Percentiles rank a stretch among this genome's conserved stretches.
Evolutionary conservation across 1,140 invertebrate species (phyloP).

Genomic region (Cherax quadricarinatus): DNA sequence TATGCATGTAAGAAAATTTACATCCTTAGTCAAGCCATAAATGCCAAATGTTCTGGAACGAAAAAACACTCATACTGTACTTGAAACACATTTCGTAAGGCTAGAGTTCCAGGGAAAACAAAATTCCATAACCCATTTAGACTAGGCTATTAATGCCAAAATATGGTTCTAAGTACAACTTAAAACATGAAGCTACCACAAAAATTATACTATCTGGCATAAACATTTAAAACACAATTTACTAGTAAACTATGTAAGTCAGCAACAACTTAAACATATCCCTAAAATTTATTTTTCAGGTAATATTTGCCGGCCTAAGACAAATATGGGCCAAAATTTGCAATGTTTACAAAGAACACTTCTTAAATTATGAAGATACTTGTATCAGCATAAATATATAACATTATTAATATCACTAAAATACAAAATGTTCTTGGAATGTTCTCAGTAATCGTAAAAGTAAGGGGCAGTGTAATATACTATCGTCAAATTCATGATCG

Average conservation of each 20-base stretch:
- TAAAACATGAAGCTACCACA: not conserved
- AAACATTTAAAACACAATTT: slow-evolving; percentile 17
- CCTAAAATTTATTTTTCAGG: not conserved
- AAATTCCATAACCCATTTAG: not conserved
- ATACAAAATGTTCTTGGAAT: slow-evolving; percentile 13
- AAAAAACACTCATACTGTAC: not conserved
- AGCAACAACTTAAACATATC: slow-evolving; percentile 12
- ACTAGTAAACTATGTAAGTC: slow-evolving; percentile 16
- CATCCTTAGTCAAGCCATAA: not conserved
- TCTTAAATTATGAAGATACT: slow-evolving; percentile 1
- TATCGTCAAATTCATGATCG: not conserved
- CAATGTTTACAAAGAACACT: slow-evolving; percentile 6
- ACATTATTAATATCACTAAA: not conserved
- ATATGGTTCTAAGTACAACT: not conserved
- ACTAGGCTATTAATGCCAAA: slow-evolving; percentile 3
- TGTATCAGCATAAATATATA: not conserved
- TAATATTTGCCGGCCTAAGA: not conserved
- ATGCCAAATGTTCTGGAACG: not conserved
- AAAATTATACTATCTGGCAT: not conserved
- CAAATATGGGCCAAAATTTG: not conserved
- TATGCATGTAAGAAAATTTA: not conserved
- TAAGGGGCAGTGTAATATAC: slow-evolving; percentile 4
- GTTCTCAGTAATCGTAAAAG: not conserved
- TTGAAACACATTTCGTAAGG: not conserved
- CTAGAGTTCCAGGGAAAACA: not conserved